These are phyloP conservation scores for Pollenia amentaria DNA, from an alignment of 2,888 invertebrate genomes.

Conservation along the genomic window DNA sequence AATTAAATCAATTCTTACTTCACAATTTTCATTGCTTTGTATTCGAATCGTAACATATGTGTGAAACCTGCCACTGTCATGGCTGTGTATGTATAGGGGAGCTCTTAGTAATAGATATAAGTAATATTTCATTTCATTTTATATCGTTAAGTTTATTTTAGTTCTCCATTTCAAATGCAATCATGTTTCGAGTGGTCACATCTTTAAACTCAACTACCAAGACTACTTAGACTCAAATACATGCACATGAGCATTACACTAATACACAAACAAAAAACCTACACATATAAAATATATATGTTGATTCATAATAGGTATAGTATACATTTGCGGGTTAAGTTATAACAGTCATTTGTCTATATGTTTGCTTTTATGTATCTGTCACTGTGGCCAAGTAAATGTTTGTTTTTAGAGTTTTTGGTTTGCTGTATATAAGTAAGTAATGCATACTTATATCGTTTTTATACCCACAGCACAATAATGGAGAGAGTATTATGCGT, in stretches of 20 bases:
- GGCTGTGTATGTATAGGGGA: constrained; percentile 27
- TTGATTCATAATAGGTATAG: constrained; percentile 37
- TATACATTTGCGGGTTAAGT: constrained; percentile 67
- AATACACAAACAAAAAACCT: neutral
- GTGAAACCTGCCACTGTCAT: constrained; percentile 57
- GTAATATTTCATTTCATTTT: constrained; percentile 68
- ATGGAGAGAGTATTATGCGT: too few species aligned
- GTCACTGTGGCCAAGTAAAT: neutral
- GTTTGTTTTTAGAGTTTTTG: constrained; percentile 6
- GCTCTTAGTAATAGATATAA: constrained; percentile 67
- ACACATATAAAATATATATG: constrained; percentile 30
- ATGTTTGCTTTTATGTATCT: neutral
- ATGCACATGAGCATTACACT: neutral
- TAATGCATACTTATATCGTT: neutral
- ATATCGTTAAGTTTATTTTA: constrained; percentile 67
- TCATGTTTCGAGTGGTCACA: constrained; percentile 71
- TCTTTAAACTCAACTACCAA: constrained; percentile 60
- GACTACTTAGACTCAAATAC: constrained; percentile 32
- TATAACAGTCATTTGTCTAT: constrained; percentile 59
- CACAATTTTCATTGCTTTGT: too few species aligned
- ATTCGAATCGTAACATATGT: neutral
- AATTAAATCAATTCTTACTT: too few species aligned
- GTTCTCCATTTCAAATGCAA: constrained; percentile 73
- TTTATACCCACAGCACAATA: too few species aligned
- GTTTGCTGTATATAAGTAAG: neutral